Evolutionary conservation across 2,888 invertebrate genomes (phyloP), one percentile per base, ranked within the genome.

Genomic region (Hydrotaea diabolus): DNA sequence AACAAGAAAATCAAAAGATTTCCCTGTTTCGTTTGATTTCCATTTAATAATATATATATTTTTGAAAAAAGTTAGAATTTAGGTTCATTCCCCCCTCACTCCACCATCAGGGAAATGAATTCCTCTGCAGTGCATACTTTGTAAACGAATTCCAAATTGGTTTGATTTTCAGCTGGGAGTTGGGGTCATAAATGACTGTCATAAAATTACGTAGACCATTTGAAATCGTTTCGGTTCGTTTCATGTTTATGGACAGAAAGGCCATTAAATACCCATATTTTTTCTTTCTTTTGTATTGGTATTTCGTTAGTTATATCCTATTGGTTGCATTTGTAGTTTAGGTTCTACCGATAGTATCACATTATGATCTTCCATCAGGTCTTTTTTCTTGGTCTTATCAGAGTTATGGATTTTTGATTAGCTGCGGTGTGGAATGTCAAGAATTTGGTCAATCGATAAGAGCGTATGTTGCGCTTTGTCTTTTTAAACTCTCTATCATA

Each of bases 221-320:
- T 0, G 23, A 59, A 59, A 59, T 59, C 59, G 26, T 59, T 13
- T 59, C 59, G 15, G 4, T 36, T 17, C 15, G 66, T 36, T 66
- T 66, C 8, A 19, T 26, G n/a, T 64, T 66, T 39, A 66, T 66
- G 21, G n/a, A 19, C 9, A 21, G 11, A 21, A 57, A 19, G 11
- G 66, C 17, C 19, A 13, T 43, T 23, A 69, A 69, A 69, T 39
- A n/a, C n/a, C 7, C 31, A 11, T 7, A 66, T 66, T 66, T 66
- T 66, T 36, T 36, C 17, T 15, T 23, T 46, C 0, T 62, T 59
- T 59, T 59, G 31, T 31, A n/a, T 49, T n/a, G 49, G 39, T 11
- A 4, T 8, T 39, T 39, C 39, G 9, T 39, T 39, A 11, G 9
- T 11, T 13, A 8, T 39, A 39, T 13, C n/a, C n/a, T n/a, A n/a